phyloP scores from a whole-genome alignment of 2,797 vertebrate genomes.

The Mus caroli region DNA sequence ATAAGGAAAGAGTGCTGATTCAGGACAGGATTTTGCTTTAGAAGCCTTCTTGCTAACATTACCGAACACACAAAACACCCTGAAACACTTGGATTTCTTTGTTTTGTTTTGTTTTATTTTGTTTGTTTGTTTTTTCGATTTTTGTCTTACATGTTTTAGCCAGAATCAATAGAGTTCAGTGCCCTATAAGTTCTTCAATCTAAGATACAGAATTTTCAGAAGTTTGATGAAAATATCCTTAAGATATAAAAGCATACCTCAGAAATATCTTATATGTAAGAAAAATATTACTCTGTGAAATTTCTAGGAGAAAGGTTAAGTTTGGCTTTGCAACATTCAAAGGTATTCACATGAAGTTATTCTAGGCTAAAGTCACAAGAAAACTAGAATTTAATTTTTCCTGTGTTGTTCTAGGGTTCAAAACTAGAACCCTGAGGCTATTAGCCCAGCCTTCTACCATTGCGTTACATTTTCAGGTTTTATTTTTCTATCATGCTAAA shows the following conservation, averaged over 20 bases:
- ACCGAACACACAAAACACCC: neutral
- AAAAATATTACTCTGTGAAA: neutral
- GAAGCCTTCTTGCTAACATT: neutral
- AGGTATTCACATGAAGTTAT: constrained; percentile 14
- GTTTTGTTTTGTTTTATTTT: too few relatives aligned
- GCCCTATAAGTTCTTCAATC: neutral
- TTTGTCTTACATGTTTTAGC: neutral
- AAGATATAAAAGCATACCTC: neutral
- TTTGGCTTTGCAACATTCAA: neutral
- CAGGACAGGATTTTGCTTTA: neutral
- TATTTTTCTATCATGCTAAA: constrained; percentile 8
- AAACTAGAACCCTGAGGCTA: neutral
- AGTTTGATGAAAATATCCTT: neutral
- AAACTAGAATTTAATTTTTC: neutral
- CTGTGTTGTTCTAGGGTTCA: neutral
- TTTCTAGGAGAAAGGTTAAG: neutral
- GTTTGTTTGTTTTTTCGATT: neutral
- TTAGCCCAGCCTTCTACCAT: neutral
- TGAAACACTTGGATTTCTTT: neutral
- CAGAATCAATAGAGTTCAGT: neutral
- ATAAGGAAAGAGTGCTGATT: neutral
- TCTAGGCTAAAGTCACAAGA: neutral
- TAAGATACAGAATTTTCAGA: neutral
- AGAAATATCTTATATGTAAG: neutral
- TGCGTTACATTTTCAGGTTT: neutral